A percentile compares a stretch with the other conserved stretches of the same genome.
phyloP scores from a whole-genome alignment of 92 coral and sea anemone species.

The Isaurus tuberculatus region DNA sequence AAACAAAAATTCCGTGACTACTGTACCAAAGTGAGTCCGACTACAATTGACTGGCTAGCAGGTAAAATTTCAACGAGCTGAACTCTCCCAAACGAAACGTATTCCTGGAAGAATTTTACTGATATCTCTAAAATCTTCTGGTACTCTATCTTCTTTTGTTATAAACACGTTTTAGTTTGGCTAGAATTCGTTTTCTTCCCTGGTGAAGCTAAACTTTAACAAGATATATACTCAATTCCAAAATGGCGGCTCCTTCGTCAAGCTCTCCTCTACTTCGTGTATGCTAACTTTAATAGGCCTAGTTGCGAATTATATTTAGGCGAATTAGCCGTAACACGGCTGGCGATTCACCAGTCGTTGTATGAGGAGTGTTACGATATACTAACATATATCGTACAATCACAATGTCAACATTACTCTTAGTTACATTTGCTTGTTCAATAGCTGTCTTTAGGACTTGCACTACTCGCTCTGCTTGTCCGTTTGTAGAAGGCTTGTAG shows the following conservation, averaged over 20 bases:
- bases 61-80: slow-evolving; percentile 18
- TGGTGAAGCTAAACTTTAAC: too few species aligned
- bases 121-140: too few species aligned
- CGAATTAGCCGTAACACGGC: too few species aligned
- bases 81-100: slow-evolving; percentile 13
- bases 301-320: too few species aligned
- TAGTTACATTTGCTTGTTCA: slow-evolving; percentile 41
- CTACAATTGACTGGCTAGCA: slow-evolving; percentile 15
- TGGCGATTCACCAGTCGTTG: slow-evolving; percentile 65
- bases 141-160: too few species aligned
- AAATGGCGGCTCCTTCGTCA: too few species aligned
- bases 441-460: slow-evolving; percentile 55
- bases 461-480: slow-evolving; percentile 63
- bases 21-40: slow-evolving; percentile 18
- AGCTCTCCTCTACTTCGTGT: too few species aligned
- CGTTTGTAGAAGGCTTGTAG: slow-evolving; percentile 44
- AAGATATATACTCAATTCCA: too few species aligned
- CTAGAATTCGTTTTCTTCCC: too few species aligned
- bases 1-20: neutral
- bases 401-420: slow-evolving; percentile 23
- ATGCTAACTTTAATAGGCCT: too few species aligned
- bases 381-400: slow-evolving; percentile 49
- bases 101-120: slow-evolving; percentile 6
- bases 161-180: too few species aligned
- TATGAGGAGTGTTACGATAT: slow-evolving; percentile 62